These are phyloP conservation scores for Athetis lepigone DNA, from an alignment of 2,888 invertebrate genomes.

Conservation along the genomic window DNA sequence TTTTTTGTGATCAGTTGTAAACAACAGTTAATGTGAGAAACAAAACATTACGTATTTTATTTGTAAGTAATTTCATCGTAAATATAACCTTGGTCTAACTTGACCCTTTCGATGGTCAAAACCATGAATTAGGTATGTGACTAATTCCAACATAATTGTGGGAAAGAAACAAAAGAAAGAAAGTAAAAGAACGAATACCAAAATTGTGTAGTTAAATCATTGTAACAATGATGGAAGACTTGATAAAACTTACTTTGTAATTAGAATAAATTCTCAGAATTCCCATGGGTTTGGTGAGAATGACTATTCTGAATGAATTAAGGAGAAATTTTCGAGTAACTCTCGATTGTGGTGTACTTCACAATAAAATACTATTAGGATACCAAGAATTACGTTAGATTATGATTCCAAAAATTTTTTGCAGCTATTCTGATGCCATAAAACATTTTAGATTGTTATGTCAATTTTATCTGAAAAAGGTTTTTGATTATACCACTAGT, in stretches of 20 bases:
- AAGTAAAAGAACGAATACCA: not conserved
- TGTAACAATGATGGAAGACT: conserved; percentile 17
- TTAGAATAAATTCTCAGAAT: conserved; percentile 1
- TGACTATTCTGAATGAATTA: not conserved
- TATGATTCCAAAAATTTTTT: too few relatives aligned
- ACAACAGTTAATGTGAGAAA: not conserved
- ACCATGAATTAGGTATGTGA: not conserved
- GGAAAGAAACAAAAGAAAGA: conserved; percentile 3
- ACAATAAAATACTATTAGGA: too few relatives aligned
- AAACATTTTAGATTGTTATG: too few relatives aligned
- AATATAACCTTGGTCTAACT: not conserved
- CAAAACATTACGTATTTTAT: not conserved
- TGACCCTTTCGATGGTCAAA: not conserved
- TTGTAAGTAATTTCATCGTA: not conserved
- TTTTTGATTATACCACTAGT: too few relatives aligned
- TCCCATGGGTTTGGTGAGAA: conserved; percentile 28
- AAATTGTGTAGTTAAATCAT: not conserved
- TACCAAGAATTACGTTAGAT: too few relatives aligned
- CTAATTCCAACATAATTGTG: conserved; percentile 32
- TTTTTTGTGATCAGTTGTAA: too few relatives aligned
- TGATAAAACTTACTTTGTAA: conserved; percentile 8
- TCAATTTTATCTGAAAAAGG: too few relatives aligned
- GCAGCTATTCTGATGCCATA: too few relatives aligned
- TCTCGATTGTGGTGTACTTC: too few relatives aligned
- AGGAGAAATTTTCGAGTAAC: conserved; percentile 12